A percentile compares a stretch with the other conserved stretches of the same genome.
Evolutionary conservation across 2,113 vertebrate genomes (phyloP).

Genomic region (Equus quagga): DNA sequence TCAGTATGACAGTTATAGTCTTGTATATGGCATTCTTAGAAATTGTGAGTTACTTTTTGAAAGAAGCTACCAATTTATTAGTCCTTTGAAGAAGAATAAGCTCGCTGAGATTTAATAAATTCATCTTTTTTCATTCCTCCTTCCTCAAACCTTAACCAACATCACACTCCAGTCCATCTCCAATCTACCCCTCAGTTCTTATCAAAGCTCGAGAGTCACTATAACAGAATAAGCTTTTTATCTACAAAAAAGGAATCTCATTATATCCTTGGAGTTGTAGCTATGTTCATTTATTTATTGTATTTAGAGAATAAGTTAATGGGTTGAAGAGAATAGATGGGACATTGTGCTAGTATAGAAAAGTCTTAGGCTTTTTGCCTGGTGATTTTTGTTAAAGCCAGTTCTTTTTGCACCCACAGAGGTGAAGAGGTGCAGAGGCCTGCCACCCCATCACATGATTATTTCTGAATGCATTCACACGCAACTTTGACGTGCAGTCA

Average conservation of each 20-base stretch:
- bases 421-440: not conserved
- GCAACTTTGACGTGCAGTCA: not conserved
- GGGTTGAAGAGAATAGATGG: not conserved
- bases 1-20: not conserved
- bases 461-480: not conserved
- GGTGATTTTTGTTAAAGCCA: not conserved
- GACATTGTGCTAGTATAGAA: not conserved
- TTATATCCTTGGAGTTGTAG: not conserved
- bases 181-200: not conserved
- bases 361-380: not conserved
- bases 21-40: constrained; percentile 1
- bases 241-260: not conserved
- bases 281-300: not conserved
- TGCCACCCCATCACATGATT: not conserved
- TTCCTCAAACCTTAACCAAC: not conserved
- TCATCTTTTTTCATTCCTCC: not conserved
- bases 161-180: not conserved
- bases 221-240: not conserved
- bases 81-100: constrained; percentile 20
- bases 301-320: not conserved
- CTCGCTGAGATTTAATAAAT: constrained; percentile 40
- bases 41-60: constrained; percentile 38
- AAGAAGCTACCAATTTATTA: constrained; percentile 22
- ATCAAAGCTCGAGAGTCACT: not conserved
- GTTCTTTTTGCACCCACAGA: not conserved